phyloP scores from a whole-genome alignment of 2,888 invertebrate species.

The Crematogaster levior region DNA sequence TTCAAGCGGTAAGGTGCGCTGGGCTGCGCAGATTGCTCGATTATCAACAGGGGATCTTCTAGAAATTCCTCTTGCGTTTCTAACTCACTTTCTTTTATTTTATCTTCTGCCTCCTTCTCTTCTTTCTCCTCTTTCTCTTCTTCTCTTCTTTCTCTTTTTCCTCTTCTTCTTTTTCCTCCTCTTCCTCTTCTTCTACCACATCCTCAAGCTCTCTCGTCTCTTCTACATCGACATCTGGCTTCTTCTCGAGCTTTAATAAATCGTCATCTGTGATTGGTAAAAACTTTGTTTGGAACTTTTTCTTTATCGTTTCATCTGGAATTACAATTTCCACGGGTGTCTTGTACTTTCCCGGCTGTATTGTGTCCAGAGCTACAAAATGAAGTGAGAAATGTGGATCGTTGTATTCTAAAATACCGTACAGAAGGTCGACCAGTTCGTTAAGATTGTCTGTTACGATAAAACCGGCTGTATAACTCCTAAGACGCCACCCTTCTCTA shows the following conservation, averaged over 20 bases:
- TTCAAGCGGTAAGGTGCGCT: constrained; percentile 80
- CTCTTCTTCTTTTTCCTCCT: constrained; percentile 65
- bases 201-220: constrained; percentile 13
- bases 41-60: constrained; percentile 69
- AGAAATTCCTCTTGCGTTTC: constrained; percentile 53
- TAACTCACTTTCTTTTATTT: neutral
- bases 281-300: constrained; percentile 76
- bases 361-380: constrained; percentile 74
- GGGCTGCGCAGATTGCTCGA: constrained; percentile 74
- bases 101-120: constrained; percentile 25
- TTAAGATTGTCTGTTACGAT: constrained; percentile 75
- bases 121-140: constrained; percentile 26
- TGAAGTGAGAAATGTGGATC: constrained; percentile 77
- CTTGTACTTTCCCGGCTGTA: constrained; percentile 74
- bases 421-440: constrained; percentile 77
- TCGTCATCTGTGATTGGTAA: constrained; percentile 81
- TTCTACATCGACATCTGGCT: constrained; percentile 34
- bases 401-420: constrained; percentile 80
- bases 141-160: constrained; percentile 62
- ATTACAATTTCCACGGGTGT: constrained; percentile 54
- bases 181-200: constrained; percentile 52
- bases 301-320: constrained; percentile 59
- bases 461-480: constrained; percentile 75
- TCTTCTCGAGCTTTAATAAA: constrained; percentile 57
- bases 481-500: constrained; percentile 78